Conservation (phyloP, 53 echinoderm and acorn worm genomes). For the Holothuria leucospilota region DNA sequence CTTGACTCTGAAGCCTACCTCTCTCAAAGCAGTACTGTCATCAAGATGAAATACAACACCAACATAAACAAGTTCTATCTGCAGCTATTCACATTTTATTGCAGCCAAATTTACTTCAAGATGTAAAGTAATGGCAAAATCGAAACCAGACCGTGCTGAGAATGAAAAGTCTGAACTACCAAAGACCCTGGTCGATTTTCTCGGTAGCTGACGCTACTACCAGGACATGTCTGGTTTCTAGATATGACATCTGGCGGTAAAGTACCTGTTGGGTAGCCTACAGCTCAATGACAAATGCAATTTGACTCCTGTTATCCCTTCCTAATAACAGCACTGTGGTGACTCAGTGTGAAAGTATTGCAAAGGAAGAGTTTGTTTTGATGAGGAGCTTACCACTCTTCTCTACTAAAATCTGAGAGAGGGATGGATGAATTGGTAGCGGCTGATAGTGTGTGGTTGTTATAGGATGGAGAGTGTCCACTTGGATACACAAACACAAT, state of each 20-base stretch:
- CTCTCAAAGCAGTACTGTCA: background rate
- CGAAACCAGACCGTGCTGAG: background rate
- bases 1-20: background rate
- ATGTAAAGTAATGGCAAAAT: slow-evolving; percentile 7
- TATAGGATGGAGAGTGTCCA: too few species aligned
- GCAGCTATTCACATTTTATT: slow-evolving; percentile 29
- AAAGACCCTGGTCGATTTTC: too few species aligned
- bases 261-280: slow-evolving; percentile 38
- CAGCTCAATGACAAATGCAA: slow-evolving; percentile 11
- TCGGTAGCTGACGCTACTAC: too few species aligned
- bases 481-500: too few species aligned
- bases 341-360: too few species aligned
- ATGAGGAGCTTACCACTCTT: too few species aligned
- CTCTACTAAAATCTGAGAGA: too few species aligned
- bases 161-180: too few species aligned
- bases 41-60: background rate
- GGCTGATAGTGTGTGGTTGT: too few species aligned
- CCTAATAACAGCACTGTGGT: too few species aligned
- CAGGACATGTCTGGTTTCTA: background rate
- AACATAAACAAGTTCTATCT: slow-evolving; percentile 36
- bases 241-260: background rate
- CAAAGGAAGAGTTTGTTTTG: too few species aligned
- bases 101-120: slow-evolving; percentile 19
- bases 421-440: too few species aligned
- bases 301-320: background rate